Percentiles rank a stretch among this genome's conserved stretches.
These are phyloP conservation scores for Caenorhabditis inopinata DNA, from an alignment of 1,140 invertebrate genomes.

Conservation along the genomic window DNA sequence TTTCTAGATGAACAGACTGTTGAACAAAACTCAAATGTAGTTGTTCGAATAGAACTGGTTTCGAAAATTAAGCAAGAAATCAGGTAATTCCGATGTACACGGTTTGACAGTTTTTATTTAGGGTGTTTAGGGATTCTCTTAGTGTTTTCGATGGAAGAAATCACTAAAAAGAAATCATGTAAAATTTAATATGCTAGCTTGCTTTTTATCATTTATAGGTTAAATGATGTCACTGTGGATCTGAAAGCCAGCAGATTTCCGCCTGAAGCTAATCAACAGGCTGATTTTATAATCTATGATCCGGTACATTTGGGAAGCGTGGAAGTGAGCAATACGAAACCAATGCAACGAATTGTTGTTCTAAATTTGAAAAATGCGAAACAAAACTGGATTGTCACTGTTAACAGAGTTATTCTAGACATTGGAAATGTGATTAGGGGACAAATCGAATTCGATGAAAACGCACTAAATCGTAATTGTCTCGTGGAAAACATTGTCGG, in stretches of 20 bases:
- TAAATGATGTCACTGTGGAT: not conserved
- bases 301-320: not conserved
- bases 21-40: not conserved
- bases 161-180: too few species aligned
- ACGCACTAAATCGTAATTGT: conserved; percentile 5
- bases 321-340: not conserved
- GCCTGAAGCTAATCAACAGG: not conserved
- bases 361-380: not conserved
- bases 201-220: not conserved
- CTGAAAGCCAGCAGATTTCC: not conserved
- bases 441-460: conserved; percentile 16
- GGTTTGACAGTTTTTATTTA: too few species aligned
- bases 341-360: not conserved
- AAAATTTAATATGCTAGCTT: not conserved
- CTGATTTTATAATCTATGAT: not conserved
- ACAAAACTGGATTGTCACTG: not conserved
- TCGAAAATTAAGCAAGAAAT: not conserved
- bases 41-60: not conserved
- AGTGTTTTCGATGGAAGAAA: too few species aligned
- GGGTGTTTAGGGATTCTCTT: too few species aligned
- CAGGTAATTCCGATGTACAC: not conserved
- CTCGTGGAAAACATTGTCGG: conserved; percentile 8
- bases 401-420: not conserved
- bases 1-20: not conserved
- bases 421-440: not conserved